Evolutionary conservation across 1,140 invertebrate genomes (phyloP), one percentile per base, ranked within the genome.

Genomic region (Camponotus pennsylvanicus): DNA sequence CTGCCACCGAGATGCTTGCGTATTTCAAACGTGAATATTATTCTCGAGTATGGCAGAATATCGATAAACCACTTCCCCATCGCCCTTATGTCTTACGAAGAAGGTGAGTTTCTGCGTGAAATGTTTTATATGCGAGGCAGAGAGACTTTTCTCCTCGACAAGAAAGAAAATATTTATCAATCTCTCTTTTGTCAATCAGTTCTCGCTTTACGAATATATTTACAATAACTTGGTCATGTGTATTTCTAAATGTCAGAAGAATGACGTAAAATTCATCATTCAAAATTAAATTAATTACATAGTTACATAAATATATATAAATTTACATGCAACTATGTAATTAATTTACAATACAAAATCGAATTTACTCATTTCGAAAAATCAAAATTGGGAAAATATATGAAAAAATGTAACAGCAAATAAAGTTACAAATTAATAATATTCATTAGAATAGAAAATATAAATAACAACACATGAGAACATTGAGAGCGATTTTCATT

Each of bases 21-120:
- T 75, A 45, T 75, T 61, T 83, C 69, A 83, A 83, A 83, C 57
- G 69, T 70, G 79, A 83, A 83, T 83, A 83, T 83, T 75, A 83
- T 83, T 75, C 79, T n/a, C 27, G 42, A 40, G 40, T 7, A 59
- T 75, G 69, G 69, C 57, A 57, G 69, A 75, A 83, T 83, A 83
- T 83, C 55, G 69, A 71, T 75, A 83, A 83, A 83, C 37, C 79
- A 59, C 69, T 83, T 83, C 55, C 75, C 79, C 21, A 32, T 15
- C 59, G 18, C 27, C 15, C 49, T 80, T 52, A 67, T 37, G 45
- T 69, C 37, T 42, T 27, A 40, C 9, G 57, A 11, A 59, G 27
- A 37, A 73, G 40, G 32, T 2, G 40, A 40, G 79, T 61, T 61
- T 73, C 13, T 70, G 32, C 49, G 42, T 73, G 67, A 73, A 73